Base-by-base conservation (phyloP, 2,888 invertebrate genomes). In the Acanthosoma haemorrhoidale region DNA sequence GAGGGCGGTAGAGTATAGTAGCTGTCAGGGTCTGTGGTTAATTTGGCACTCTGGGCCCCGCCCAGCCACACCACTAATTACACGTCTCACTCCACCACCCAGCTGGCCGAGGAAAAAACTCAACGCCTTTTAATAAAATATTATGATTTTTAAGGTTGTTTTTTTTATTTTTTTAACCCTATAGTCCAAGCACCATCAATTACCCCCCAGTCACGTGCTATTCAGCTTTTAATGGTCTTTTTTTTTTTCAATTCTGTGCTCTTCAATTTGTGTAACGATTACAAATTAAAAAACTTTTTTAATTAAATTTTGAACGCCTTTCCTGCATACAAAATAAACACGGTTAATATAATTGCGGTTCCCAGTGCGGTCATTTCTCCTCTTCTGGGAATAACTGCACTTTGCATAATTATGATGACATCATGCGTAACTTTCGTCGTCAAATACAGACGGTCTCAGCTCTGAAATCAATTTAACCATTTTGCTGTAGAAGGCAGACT, bases 81-180 rank as follows among this genome's bases (percentile, higher is more conserved):
- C 51, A 51, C 51, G 25, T 18, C 29, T 6, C n/a, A n/a, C 51
- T 51, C 51, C n/a, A n/a, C n/a, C n/a, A n/a, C n/a, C n/a, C n/a
- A n/a, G n/a, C n/a, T 25, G 51, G 11, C 4, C 51, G n/a, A 25
- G 51, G 51, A 51, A 51, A 51, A 51, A 51, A 51, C 51, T 51
- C 51, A 38, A 61, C 61, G 61, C 61, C 61, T 61, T 60, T 34
- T 61, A 61, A 61, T 61, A 61, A 61, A 61, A 61, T 61, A 61
- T 18, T 15, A 38, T 25, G 16, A n/a, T 60, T 60, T 60, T 61
- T 61, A 18, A 9, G 4, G 13, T 15, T 15, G 5, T 6, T 32
- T 32, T 32, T 18, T n/a, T 18, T 43, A n/a, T 9, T 25, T 51
- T 51, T 51, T 51, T 25, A n/a, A n/a, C n/a, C n/a, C n/a, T 51